phyloP scores from a whole-genome alignment of 1,140 invertebrate genomes.

The Gryon sp. region DNA sequence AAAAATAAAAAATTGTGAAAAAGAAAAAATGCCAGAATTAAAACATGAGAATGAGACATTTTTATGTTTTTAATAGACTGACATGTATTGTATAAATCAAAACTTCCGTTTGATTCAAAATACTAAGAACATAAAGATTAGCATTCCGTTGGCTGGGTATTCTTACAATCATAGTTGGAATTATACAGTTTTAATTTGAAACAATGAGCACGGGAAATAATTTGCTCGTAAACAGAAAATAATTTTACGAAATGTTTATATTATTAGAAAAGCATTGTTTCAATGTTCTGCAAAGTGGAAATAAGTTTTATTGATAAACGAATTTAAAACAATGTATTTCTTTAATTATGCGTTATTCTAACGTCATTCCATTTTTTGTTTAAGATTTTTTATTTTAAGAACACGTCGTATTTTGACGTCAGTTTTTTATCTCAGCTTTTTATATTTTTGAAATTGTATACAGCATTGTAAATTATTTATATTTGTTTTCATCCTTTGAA shows the following conservation, averaged over 20 bases:
- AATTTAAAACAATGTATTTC: slow-evolving; percentile 4
- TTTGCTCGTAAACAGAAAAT: slow-evolving; percentile 6
- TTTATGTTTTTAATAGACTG: slow-evolving; percentile 4
- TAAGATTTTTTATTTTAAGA: no score
- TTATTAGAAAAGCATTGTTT: slow-evolving; percentile 2
- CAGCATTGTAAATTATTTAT: no score
- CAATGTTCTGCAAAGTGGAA: neutral
- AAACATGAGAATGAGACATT: no score
- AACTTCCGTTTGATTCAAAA: slow-evolving; percentile 2
- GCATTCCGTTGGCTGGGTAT: neutral
- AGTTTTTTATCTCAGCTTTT: no score
- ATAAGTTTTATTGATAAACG: slow-evolving; percentile 14
- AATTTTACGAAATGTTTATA: slow-evolving; percentile 3
- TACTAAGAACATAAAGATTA: neutral
- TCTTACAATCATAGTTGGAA: slow-evolving; percentile 10
- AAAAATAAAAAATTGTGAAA: neutral
- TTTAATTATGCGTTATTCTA: neutral
- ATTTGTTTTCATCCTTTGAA: no score
- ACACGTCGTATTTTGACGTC: no score
- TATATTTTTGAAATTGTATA: no score
- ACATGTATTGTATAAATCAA: slow-evolving; percentile 5
- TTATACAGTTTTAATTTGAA: slow-evolving; percentile 1
- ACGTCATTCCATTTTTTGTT: slow-evolving; percentile 2
- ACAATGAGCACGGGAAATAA: slow-evolving; percentile 2
- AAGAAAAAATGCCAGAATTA: neutral